phyloP scores from a whole-genome alignment of 1,140 invertebrate species.

The Drosophila rufa region DNA sequence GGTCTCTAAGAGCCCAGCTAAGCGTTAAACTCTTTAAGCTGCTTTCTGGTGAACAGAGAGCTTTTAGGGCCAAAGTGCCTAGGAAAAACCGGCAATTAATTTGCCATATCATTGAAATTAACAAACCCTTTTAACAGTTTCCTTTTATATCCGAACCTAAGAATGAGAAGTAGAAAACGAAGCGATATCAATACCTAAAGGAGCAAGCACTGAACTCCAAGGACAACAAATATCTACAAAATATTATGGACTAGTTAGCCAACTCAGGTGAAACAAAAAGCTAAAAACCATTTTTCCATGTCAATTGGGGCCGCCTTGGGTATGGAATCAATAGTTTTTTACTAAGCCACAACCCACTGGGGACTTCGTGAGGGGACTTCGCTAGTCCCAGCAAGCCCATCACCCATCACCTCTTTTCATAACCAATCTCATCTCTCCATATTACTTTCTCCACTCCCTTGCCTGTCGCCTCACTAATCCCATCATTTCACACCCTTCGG shows the following conservation, averaged over 20 bases:
- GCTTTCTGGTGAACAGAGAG: slow-evolving; percentile 15
- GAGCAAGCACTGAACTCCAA: background rate
- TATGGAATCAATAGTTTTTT: background rate
- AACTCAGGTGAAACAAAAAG: too few species aligned
- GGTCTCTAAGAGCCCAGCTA: slow-evolving; percentile 38
- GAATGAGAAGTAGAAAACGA: background rate
- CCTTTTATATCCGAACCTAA: background rate
- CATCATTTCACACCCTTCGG: slow-evolving; percentile 27
- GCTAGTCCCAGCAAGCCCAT: background rate
- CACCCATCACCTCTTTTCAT: background rate
- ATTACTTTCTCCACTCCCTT: slow-evolving; percentile 1
- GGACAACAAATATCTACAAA: too few species aligned
- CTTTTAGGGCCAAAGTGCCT: slow-evolving; percentile 18
- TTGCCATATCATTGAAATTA: slow-evolving; percentile 58
- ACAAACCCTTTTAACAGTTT: slow-evolving; percentile 29
- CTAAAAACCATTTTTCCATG: background rate
- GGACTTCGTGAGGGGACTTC: background rate
- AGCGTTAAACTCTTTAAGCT: slow-evolving; percentile 48
- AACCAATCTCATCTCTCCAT: background rate
- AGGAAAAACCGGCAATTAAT: slow-evolving; percentile 63
- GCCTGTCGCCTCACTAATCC: slow-evolving; percentile 7
- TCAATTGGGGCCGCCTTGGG: background rate
- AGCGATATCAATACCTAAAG: too few species aligned
- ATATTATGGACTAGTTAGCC: too few species aligned
- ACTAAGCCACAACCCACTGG: background rate